These are phyloP conservation scores for Pomacea canaliculata DNA, from an alignment of 2,888 invertebrate genomes.

Conservation along the genomic window DNA sequence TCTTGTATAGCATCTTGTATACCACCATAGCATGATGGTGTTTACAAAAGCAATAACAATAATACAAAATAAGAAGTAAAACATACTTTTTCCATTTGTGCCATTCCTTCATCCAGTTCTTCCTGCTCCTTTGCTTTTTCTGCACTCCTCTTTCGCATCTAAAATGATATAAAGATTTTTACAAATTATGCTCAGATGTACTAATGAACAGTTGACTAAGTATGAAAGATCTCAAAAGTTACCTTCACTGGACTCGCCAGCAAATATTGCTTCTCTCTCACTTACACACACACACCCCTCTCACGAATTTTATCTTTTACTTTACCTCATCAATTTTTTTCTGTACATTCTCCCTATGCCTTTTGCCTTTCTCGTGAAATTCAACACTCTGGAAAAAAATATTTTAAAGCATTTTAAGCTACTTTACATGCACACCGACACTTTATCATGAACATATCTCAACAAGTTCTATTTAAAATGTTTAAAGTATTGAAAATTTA, in stretches of 20 bases:
- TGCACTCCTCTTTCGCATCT: slow-evolving; percentile 35
- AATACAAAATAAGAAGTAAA: too few relatives aligned
- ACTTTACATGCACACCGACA: neutral
- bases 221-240: too few relatives aligned
- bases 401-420: neutral
- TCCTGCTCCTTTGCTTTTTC: slow-evolving; percentile 28
- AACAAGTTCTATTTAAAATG: too few relatives aligned
- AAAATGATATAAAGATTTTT: neutral
- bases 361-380: slow-evolving; percentile 93
- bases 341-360: slow-evolving; percentile 92
- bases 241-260: too few relatives aligned
- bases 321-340: slow-evolving; percentile 82
- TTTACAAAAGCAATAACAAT: too few relatives aligned
- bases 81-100: slow-evolving; percentile 31
- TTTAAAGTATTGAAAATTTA: too few relatives aligned
- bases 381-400: slow-evolving; percentile 81
- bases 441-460: neutral
- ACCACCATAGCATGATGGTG: too few relatives aligned
- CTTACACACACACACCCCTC: too few relatives aligned
- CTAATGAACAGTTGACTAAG: neutral
- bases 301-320: neutral
- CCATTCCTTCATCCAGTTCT: slow-evolving; percentile 28
- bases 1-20: too few relatives aligned
- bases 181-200: neutral
- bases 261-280: too few relatives aligned